Evolutionary conservation across 2,797 vertebrate species (phyloP).

Genomic region (Apodemus agrarius): DNA sequence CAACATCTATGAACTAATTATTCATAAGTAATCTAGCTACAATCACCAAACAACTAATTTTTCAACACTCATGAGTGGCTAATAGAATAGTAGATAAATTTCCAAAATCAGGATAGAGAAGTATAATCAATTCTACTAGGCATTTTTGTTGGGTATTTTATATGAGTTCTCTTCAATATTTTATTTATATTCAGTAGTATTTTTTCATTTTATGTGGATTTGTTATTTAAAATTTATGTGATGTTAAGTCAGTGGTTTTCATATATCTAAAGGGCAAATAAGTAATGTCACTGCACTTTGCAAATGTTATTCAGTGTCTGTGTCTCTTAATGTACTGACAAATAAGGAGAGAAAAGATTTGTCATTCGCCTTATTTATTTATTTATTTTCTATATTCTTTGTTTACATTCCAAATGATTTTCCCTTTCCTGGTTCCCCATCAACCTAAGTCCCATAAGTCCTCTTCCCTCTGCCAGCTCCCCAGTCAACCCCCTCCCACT

Average conservation of each 20-base stretch:
- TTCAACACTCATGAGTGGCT: conserved; percentile 3
- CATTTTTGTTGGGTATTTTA: not conserved
- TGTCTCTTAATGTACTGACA: conserved; percentile 21
- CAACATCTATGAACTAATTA: conserved; percentile 5
- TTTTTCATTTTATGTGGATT: conserved; percentile 16
- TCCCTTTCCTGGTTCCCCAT: too few species aligned
- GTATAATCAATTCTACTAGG: not conserved
- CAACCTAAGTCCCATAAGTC: too few species aligned
- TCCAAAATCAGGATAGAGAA: conserved; percentile 41
- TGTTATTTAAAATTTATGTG: not conserved
- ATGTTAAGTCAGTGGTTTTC: not conserved
- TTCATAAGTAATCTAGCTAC: conserved; percentile 57
- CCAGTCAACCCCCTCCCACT: too few species aligned
- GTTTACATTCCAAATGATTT: too few species aligned
- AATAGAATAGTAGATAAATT: not conserved
- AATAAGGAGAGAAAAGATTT: not conserved
- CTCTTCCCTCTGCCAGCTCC: too few species aligned
- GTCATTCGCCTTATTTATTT: not conserved
- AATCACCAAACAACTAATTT: conserved; percentile 25
- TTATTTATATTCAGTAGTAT: not conserved
- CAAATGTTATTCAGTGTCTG: not conserved
- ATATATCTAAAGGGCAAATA: not conserved
- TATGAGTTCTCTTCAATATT: not conserved
- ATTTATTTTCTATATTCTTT: too few species aligned
- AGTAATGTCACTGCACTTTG: not conserved